Conservation (phyloP, 1,140 invertebrate species). For the Heliconius congener region DNA sequence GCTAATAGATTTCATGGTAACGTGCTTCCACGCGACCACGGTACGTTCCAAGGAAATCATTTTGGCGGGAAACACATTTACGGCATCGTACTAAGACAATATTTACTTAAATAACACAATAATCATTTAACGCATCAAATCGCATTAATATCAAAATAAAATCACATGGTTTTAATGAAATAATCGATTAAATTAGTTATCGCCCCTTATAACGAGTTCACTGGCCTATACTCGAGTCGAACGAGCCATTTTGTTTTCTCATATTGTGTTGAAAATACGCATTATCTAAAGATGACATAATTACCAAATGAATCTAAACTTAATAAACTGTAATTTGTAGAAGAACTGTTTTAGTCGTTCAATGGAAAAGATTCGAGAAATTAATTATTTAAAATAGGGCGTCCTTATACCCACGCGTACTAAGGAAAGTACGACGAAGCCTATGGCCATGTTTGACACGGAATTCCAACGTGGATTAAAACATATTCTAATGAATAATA, state of each 20-base stretch:
- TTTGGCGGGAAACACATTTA: conserved; percentile 78
- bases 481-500: conserved; percentile 61
- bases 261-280: conserved; percentile 79
- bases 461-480: conserved; percentile 81
- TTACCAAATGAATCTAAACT: conserved; percentile 68
- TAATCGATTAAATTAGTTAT: conserved; percentile 71
- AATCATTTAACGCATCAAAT: conserved; percentile 28
- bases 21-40: conserved; percentile 49
- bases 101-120: conserved; percentile 23
- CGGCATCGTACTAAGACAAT: conserved; percentile 34
- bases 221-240: conserved; percentile 77
- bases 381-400: conserved; percentile 79
- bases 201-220: conserved; percentile 78
- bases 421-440: conserved; percentile 74
- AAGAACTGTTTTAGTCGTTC: conserved; percentile 72
- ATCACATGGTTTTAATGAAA: conserved; percentile 38
- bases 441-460: conserved; percentile 81
- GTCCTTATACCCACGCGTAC: conserved; percentile 79
- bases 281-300: conserved; percentile 69
- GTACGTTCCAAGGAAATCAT: conserved; percentile 57
- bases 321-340: conserved; percentile 73
- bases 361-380: conserved; percentile 79
- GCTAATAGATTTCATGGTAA: conserved; percentile 40
- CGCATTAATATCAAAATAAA: conserved; percentile 37
- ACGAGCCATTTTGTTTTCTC: conserved; percentile 81